A percentile compares a stretch with the other conserved stretches of the same genome.
These are phyloP conservation scores for Okamejei kenojei DNA, from an alignment of 2,797 vertebrate species.

Conservation along the genomic window DNA sequence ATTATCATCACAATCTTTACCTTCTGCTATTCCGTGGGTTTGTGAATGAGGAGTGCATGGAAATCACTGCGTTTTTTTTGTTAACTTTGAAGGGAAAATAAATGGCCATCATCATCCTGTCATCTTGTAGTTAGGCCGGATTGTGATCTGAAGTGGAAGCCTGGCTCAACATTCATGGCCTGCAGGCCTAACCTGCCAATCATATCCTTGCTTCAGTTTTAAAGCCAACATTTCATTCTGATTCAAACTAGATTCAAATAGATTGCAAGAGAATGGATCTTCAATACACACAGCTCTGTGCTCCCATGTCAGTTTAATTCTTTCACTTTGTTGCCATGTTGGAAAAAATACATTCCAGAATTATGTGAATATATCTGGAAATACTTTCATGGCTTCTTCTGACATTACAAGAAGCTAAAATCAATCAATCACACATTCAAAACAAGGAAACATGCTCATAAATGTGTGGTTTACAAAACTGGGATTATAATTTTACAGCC, in stretches of 20 bases:
- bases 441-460: not conserved
- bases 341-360: slow-evolving; percentile 15
- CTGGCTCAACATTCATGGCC: not conserved
- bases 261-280: not conserved
- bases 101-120: not conserved
- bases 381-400: not conserved
- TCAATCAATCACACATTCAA: not conserved
- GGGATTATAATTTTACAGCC: not conserved
- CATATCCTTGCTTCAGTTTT: not conserved
- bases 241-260: slow-evolving; percentile 13
- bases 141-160: not conserved
- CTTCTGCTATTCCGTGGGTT: not conserved
- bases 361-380: not conserved
- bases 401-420: not conserved
- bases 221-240: slow-evolving; percentile 15
- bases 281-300: not conserved
- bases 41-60: not conserved
- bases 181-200: slow-evolving; percentile 3
- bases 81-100: not conserved
- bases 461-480: not conserved
- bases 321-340: slow-evolving; percentile 11
- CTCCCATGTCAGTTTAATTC: slow-evolving; percentile 6
- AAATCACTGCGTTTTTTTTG: not conserved
- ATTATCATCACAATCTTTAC: not conserved
- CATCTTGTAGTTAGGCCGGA: not conserved